Conservation (phyloP, 2,888 invertebrate genomes). For the Girardia tigrina region DNA sequence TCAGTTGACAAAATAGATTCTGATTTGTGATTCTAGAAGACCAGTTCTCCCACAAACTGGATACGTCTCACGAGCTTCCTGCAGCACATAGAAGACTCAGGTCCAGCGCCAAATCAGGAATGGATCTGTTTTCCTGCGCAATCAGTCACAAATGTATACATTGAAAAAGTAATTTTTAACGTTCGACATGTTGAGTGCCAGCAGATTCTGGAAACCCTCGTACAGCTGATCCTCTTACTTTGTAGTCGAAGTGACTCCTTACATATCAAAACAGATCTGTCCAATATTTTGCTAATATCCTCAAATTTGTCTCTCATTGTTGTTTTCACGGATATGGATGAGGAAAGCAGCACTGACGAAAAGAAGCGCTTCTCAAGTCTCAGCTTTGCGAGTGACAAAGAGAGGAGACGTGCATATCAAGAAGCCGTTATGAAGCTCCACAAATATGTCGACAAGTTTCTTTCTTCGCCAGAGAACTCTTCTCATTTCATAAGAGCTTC, state of each 20-base stretch:
- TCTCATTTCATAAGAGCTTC: constrained; percentile 7
- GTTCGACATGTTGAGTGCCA: neutral
- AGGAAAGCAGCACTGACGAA: neutral
- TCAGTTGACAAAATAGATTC: too few species aligned
- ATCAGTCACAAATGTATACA: neutral
- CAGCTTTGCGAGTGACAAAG: neutral
- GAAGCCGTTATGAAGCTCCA: neutral
- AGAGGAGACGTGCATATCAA: neutral
- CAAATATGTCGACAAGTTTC: neutral
- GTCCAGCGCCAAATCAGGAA: neutral
- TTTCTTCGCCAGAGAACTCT: neutral
- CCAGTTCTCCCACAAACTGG: neutral
- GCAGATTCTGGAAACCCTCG: neutral
- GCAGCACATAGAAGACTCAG: neutral
- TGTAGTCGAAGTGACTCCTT: neutral
- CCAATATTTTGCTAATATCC: neutral
- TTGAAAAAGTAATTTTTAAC: neutral
- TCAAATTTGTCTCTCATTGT: neutral
- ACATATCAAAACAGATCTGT: neutral
- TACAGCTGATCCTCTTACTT: neutral
- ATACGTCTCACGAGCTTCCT: neutral
- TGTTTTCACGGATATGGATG: neutral
- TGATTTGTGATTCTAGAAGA: too few species aligned
- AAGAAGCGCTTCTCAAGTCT: neutral
- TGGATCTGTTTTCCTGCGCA: constrained; percentile 1